These are phyloP conservation scores for Coilia nasus DNA, from an alignment of 2,797 vertebrate species.

Conservation along the genomic window DNA sequence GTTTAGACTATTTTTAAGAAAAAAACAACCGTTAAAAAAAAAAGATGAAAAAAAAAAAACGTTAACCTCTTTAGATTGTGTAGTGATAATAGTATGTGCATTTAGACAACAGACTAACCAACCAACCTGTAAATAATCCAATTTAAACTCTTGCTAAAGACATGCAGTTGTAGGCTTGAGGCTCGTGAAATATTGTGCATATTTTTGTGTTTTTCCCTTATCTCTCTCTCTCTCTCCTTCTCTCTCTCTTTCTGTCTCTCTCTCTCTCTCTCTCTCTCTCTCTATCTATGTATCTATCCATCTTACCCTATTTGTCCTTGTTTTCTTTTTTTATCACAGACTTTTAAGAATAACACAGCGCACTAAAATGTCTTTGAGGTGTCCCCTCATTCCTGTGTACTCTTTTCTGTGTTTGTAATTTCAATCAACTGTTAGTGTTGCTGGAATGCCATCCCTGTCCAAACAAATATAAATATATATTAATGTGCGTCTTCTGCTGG, in stretches of 20 bases:
- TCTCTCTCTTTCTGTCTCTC: neutral
- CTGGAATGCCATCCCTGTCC: conserved; percentile 62
- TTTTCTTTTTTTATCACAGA: conserved; percentile 53
- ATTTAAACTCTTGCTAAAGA: conserved; percentile 43
- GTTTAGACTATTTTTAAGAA: conserved; percentile 63
- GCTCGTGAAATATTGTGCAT: conserved; percentile 57
- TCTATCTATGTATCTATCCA: neutral
- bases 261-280: neutral
- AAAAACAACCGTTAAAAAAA: conserved; percentile 45
- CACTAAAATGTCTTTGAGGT: conserved; percentile 48
- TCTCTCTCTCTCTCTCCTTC: neutral
- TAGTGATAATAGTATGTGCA: conserved; percentile 54
- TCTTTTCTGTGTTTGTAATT: conserved; percentile 69
- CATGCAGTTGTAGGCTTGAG: conserved; percentile 51
- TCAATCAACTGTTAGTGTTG: conserved; percentile 58
- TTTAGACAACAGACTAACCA: conserved; percentile 56
- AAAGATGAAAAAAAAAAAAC: conserved; percentile 34
- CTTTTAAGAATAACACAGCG: conserved; percentile 46
- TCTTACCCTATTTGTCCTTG: conserved; percentile 21
- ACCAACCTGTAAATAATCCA: conserved; percentile 58
- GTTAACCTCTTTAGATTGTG: conserved; percentile 29
- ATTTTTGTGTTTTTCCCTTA: conserved; percentile 58
- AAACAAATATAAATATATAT: conserved; percentile 54
- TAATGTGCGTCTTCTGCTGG: conserved; percentile 60
- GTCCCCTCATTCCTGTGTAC: conserved; percentile 45